Conservation (phyloP, 2,797 vertebrate genomes). For the Neosalanx taihuensis region DNA sequence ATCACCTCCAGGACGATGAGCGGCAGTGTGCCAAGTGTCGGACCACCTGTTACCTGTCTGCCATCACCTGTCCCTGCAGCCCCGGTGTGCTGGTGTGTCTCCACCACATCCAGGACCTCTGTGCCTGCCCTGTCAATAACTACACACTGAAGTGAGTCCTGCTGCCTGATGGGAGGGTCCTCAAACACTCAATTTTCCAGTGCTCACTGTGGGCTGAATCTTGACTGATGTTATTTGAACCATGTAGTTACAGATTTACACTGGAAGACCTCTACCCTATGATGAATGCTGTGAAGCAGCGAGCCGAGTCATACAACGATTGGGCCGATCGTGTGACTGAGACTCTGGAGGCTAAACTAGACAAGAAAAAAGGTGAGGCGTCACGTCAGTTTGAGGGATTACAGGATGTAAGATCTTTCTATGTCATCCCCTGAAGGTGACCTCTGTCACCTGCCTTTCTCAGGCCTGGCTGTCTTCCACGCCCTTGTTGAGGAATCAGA, state of each 20-base stretch:
- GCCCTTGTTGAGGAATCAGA: conserved; percentile 88
- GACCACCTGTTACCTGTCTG: conserved; percentile 96
- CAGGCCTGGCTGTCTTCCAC: conserved; percentile 86
- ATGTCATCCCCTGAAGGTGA: conserved; percentile 11
- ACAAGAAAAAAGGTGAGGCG: conserved; percentile 86
- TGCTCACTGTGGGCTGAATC: neutral
- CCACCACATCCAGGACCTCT: conserved; percentile 83
- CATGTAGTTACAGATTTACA: conserved; percentile 84
- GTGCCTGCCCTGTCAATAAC: conserved; percentile 80
- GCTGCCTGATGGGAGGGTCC: neutral
- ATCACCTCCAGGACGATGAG: conserved; percentile 92
- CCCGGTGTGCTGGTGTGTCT: conserved; percentile 87
- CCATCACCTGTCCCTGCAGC: conserved; percentile 86
- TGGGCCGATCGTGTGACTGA: conserved; percentile 85
- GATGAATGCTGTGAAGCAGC: conserved; percentile 84
- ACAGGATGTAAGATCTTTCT: neutral
- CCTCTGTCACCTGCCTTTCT: conserved; percentile 9
- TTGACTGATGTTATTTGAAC: conserved; percentile 2
- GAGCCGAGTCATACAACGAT: conserved; percentile 84
- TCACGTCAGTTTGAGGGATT: neutral
- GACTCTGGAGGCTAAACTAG: conserved; percentile 86
- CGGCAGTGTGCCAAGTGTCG: conserved; percentile 92
- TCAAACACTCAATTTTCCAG: neutral
- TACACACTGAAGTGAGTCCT: conserved; percentile 87
- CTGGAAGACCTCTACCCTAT: conserved; percentile 93